Conservation (phyloP, 1,140 invertebrate species). For the Bathynomus jamesi region DNA sequence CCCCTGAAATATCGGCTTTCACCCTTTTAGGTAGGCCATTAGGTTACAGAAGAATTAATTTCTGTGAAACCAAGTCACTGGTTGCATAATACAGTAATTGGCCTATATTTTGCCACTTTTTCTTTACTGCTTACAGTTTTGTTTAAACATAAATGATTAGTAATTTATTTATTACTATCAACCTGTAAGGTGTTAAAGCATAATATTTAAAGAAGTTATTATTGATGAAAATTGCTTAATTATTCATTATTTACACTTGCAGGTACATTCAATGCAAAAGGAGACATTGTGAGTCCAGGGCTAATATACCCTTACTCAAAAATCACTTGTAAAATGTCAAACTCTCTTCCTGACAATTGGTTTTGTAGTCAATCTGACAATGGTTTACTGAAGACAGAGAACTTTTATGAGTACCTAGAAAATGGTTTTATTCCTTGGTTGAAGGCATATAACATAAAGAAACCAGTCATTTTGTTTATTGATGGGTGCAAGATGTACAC, state of each 20-base stretch:
- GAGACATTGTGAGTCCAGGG: neutral
- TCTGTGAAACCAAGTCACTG: too few species aligned
- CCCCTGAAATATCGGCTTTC: neutral
- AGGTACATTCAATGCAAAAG: constrained; percentile 6
- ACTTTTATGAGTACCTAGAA: neutral
- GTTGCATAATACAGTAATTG: too few species aligned
- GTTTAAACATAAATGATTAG: too few species aligned
- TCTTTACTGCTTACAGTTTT: too few species aligned
- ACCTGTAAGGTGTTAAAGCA: too few species aligned
- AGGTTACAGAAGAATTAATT: too few species aligned
- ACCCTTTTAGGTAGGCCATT: constrained; percentile 4
- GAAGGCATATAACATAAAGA: neutral
- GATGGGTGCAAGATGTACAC: neutral
- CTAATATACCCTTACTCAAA: constrained; percentile 4
- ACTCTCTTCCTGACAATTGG: neutral
- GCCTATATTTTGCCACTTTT: too few species aligned
- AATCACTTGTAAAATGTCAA: neutral
- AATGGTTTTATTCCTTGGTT: constrained; percentile 8
- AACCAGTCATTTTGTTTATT: constrained; percentile 5
- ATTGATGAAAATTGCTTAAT: too few species aligned
- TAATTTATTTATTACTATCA: too few species aligned
- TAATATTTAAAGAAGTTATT: too few species aligned
- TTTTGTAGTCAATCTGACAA: neutral
- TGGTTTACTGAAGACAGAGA: constrained; percentile 2
- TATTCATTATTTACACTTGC: too few species aligned